A percentile compares a stretch with the other conserved stretches of the same genome.
phyloP scores from a whole-genome alignment of 2,113 vertebrate genomes.

The Siniperca knerii region DNA sequence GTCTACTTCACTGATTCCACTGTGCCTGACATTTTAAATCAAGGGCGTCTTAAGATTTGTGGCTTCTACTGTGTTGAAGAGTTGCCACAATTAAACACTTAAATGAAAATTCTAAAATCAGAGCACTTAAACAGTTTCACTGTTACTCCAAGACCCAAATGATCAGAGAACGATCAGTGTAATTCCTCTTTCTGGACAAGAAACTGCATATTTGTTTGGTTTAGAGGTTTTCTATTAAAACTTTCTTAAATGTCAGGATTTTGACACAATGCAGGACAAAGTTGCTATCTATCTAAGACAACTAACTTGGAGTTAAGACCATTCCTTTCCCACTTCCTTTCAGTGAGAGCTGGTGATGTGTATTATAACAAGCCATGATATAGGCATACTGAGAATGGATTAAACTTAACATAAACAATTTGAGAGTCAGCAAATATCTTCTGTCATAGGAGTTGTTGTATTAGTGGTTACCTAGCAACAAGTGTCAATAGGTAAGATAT shows the following conservation, averaged over 20 bases:
- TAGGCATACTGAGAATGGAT: background rate
- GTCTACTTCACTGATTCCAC: constrained; percentile 4
- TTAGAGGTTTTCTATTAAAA: background rate
- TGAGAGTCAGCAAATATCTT: background rate
- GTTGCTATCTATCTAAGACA: background rate
- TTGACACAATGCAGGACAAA: background rate
- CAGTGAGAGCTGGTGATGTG: background rate
- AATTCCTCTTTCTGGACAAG: background rate
- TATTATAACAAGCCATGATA: background rate
- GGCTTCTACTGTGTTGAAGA: constrained; percentile 1
- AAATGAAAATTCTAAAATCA: background rate
- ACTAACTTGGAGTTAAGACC: background rate
- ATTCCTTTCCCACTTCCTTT: background rate
- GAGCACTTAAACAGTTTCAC: background rate
- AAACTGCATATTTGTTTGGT: background rate
- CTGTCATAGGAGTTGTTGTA: background rate
- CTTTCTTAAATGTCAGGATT: background rate
- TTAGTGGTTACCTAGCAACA: background rate
- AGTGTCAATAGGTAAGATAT: too few relatives aligned
- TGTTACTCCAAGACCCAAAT: background rate
- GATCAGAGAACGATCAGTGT: background rate
- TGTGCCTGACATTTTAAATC: constrained; percentile 34
- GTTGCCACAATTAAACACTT: background rate
- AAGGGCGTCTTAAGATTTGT: constrained; percentile 7
- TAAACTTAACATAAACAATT: background rate